phyloP scores from a whole-genome alignment of 2,888 invertebrate species.

The Hermaeophaga mercurialis region DNA sequence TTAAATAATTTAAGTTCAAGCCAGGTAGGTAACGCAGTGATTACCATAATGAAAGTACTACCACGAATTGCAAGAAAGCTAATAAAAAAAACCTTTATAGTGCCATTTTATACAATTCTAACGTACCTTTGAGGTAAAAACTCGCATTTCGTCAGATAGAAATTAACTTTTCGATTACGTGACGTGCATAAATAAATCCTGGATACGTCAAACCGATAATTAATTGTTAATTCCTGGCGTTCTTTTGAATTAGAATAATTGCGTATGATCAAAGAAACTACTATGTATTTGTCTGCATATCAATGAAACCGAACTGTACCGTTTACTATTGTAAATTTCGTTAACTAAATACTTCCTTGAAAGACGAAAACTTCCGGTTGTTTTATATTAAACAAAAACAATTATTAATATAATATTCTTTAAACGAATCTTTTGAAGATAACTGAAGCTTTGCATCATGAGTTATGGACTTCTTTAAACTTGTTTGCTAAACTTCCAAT shows the following conservation, averaged over 20 bases:
- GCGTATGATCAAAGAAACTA: constrained; percentile 18
- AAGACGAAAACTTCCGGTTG: too few species aligned
- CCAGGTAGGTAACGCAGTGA: background rate
- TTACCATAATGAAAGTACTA: constrained; percentile 18
- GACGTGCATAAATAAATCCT: constrained; percentile 17
- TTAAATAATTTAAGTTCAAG: too few species aligned
- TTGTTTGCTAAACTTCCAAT: too few species aligned
- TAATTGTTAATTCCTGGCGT: constrained; percentile 20
- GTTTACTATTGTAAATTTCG: too few species aligned
- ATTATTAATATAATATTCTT: too few species aligned
- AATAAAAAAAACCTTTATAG: constrained; percentile 16
- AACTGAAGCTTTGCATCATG: too few species aligned
- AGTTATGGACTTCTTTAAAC: too few species aligned
- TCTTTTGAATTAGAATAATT: constrained; percentile 21
- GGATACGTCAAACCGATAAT: constrained; percentile 14
- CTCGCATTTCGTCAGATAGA: constrained; percentile 14
- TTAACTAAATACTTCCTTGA: too few species aligned
- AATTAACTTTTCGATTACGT: constrained; percentile 13
- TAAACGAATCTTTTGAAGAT: too few species aligned
- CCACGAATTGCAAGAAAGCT: constrained; percentile 20
- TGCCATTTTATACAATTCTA: constrained; percentile 4
- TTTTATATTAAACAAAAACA: too few species aligned
- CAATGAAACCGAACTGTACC: constrained; percentile 9
- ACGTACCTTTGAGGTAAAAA: constrained; percentile 10
- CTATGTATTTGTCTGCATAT: constrained; percentile 10